Conservation (phyloP, 2,113 vertebrate genomes). For the Natator depressus region DNA sequence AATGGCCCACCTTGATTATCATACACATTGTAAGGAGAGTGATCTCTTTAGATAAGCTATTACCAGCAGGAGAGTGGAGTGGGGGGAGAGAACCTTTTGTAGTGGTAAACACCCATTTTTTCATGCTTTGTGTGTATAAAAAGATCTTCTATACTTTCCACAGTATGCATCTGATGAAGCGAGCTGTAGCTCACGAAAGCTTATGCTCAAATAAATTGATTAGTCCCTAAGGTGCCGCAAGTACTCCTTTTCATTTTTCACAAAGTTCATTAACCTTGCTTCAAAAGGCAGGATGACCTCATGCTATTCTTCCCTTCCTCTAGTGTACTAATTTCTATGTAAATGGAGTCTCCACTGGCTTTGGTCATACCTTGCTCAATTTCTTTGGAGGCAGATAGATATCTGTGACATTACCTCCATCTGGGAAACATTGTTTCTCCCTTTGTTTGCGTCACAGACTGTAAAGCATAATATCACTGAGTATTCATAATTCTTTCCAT, state of each 20-base stretch:
- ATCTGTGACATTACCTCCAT: background rate
- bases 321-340: background rate
- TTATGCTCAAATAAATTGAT: too few species aligned
- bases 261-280: background rate
- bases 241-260: background rate
- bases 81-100: too few species aligned
- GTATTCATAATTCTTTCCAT: background rate
- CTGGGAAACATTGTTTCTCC: background rate
- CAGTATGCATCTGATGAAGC: too few species aligned
- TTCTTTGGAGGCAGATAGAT: background rate
- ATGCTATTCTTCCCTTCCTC: background rate
- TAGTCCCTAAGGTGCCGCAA: too few species aligned
- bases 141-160: too few species aligned
- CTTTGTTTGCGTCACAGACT: background rate
- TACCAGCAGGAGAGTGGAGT: too few species aligned
- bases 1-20: too few species aligned
- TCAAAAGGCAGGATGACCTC: background rate
- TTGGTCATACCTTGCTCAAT: background rate
- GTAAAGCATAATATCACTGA: background rate
- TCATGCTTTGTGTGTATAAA: too few species aligned
- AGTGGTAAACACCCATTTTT: too few species aligned
- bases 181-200: too few species aligned
- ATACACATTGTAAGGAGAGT: too few species aligned
- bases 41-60: too few species aligned
- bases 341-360: background rate